Conservation (phyloP, 2,797 vertebrate genomes). For the Sylvia borin region DNA sequence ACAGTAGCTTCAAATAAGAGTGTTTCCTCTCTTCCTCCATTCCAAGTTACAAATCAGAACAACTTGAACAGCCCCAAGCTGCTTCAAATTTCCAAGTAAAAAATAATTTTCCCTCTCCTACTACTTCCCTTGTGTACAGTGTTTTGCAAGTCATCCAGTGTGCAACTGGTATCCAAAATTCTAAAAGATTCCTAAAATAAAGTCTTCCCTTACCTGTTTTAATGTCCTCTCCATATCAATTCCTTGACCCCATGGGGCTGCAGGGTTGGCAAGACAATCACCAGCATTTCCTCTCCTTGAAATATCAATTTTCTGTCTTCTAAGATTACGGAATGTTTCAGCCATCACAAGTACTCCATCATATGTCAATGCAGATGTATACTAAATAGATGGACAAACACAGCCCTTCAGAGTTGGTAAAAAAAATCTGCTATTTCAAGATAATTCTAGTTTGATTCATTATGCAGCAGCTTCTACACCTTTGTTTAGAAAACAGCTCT, state of each 20-base stretch:
- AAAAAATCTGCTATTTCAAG: not conserved
- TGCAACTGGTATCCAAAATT: not conserved
- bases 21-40: not conserved
- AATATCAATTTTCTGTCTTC: conserved; percentile 96
- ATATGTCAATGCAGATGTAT: conserved; percentile 95
- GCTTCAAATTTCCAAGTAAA: not conserved
- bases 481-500: not conserved
- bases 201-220: conserved; percentile 86
- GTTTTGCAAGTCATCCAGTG: not conserved
- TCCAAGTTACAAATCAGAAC: not conserved
- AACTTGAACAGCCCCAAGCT: not conserved
- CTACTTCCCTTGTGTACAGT: not conserved
- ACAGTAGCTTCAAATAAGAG: not conserved
- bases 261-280: conserved; percentile 97
- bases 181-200: not conserved
- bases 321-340: conserved; percentile 95
- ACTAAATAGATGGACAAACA: conserved; percentile 77
- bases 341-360: conserved; percentile 98
- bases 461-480: not conserved
- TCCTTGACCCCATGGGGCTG: conserved; percentile 97
- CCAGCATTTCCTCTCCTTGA: conserved; percentile 96
- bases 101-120: not conserved
- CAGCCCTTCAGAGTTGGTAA: not conserved
- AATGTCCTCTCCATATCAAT: conserved; percentile 98
- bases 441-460: not conserved